phyloP scores from a whole-genome alignment of 2,113 vertebrate genomes.

The Ailuropoda melanoleuca region DNA sequence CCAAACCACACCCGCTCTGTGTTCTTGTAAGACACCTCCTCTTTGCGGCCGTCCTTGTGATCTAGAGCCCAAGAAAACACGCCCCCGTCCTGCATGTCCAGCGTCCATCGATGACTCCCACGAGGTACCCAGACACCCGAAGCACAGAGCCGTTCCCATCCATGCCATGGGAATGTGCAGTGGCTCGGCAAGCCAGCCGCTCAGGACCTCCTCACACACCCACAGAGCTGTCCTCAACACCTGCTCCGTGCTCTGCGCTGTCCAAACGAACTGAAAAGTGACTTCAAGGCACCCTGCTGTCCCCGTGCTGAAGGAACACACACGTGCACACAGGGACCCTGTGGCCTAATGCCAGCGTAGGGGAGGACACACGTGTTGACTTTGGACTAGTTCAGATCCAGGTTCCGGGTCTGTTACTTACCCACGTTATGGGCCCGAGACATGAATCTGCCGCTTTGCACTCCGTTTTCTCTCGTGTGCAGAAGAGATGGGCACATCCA shows the following conservation, averaged over 20 bases:
- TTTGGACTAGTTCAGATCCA: background rate
- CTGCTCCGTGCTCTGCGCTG: background rate
- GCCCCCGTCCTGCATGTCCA: background rate
- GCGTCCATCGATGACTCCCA: fast-evolving
- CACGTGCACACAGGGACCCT: background rate
- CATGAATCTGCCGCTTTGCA: fast-evolving
- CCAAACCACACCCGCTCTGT: background rate
- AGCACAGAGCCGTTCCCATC: background rate
- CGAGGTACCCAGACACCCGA: fast-evolving
- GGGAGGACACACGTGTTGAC: too few species aligned
- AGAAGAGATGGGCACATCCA: background rate
- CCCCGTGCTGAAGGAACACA: background rate
- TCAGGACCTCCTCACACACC: background rate
- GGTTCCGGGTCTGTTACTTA: background rate
- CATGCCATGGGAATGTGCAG: fast-evolving
- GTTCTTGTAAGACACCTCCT: background rate
- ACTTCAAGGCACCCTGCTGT: background rate
- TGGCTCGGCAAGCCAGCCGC: background rate
- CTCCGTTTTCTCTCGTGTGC: background rate
- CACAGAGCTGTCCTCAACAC: background rate
- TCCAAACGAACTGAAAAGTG: background rate
- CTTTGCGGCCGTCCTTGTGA: background rate
- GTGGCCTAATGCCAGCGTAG: fast-evolving
- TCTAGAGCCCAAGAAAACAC: background rate
- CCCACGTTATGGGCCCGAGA: background rate